Evolutionary conservation across 2,888 invertebrate species (phyloP), one percentile per base, ranked within the genome.

Genomic region (Andrena bicolor): DNA sequence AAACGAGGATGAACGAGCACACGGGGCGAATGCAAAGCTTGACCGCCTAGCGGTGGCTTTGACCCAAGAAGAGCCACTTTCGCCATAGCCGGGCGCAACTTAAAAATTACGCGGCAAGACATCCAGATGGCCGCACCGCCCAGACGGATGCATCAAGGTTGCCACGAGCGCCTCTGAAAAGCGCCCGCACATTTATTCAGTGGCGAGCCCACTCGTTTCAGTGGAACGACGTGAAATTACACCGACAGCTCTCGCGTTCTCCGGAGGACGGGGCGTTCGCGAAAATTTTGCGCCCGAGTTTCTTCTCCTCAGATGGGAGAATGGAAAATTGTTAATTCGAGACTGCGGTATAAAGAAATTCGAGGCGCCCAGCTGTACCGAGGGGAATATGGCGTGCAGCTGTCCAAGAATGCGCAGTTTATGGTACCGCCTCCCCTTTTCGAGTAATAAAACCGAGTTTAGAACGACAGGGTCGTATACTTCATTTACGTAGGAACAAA

Each of bases 401-500:
- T 72, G 53, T 35, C 35, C 65, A 61, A 53, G 80, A 66, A 80
- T 66, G 61, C 30, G n/a, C 30, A 61, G 65, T 80, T 80, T 80
- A 80, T 16, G 53, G 28, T 2, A 60, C 53, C 2, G 74, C 23
- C 49, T 41, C n/a, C 56, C 56, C 20, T 6, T 48, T 58, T 32
- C 30, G 32, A 20, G 56, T 66, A 80, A 81, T 72, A 80, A 81
- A 80, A 81, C 41, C 51, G 60, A 80, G 60, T 80, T 72, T 49
- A 26, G 30, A 80, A 35, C 80, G 65, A 49, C 72, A 16, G 32
- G 28, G n/a, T 66, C 79, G 79, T 60, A 78, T 70, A 80, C 80
- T 72, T 80, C 66, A 72, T 80, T 80, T 80, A 61, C 80, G 82
- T 72, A 80, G 72, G 51, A 66, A 81, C 81, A 66, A 80, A 80